These are phyloP conservation scores for Acrobasis repandana DNA, from an alignment of 2,888 invertebrate species.

Conservation along the genomic window DNA sequence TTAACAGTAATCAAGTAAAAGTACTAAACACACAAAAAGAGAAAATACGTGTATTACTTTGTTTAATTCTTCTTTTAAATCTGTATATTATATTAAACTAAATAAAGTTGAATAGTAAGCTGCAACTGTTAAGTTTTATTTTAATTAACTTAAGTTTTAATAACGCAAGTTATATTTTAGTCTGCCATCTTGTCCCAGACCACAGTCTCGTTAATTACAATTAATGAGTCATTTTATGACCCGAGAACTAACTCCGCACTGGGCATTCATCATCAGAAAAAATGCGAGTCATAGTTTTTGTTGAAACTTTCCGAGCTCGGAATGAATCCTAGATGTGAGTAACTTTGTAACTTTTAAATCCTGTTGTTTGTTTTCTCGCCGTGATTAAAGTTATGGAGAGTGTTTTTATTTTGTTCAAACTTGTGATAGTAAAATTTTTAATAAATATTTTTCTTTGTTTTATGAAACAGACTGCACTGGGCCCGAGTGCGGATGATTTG, in stretches of 20 bases:
- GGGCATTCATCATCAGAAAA: constrained; percentile 18
- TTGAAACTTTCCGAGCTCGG: neutral
- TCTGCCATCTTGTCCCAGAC: constrained; percentile 15
- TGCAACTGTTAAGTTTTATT: constrained; percentile 3
- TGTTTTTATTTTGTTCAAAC: constrained; percentile 15
- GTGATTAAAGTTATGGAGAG: constrained; percentile 14
- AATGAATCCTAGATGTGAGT: constrained; percentile 5
- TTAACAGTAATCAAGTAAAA: too few species aligned
- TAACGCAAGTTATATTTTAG: constrained; percentile 9
- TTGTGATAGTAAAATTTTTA: constrained; percentile 11
- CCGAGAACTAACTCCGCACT: constrained; percentile 12
- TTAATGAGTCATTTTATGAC: constrained; percentile 15
- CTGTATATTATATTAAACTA: neutral
- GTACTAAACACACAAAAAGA: too few species aligned
- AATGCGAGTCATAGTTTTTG: constrained; percentile 15
- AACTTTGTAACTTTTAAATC: constrained; percentile 16
- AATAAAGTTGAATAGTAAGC: neutral
- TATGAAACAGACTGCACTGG: neutral
- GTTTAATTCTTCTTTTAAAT: neutral
- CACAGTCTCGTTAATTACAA: constrained; percentile 16
- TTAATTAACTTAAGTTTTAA: constrained; percentile 12
- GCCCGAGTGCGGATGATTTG: neutral
- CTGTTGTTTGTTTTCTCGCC: constrained; percentile 5
- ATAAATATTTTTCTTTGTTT: constrained; percentile 14
- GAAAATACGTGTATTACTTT: neutral